Conservation (phyloP, 2,113 vertebrate genomes). For the Sebastes fasciatus region DNA sequence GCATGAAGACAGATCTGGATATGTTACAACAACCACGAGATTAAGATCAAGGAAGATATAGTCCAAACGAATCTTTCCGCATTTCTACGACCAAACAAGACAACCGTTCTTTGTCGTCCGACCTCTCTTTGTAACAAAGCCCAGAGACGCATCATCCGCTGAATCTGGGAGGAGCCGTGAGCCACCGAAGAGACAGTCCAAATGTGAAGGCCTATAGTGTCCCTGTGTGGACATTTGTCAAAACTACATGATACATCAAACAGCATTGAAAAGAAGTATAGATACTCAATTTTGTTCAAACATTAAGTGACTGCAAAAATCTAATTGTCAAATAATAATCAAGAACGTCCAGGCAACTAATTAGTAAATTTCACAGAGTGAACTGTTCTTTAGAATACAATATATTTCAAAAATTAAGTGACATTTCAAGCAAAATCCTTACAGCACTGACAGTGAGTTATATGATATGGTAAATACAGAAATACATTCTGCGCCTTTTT, state of each 20-base stretch:
- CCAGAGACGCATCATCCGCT: conserved; percentile 16
- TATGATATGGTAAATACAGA: neutral
- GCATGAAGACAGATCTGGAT: neutral
- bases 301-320: neutral
- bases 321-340: neutral
- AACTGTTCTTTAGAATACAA: neutral
- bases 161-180: conserved; percentile 66
- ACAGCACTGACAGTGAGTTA: neutral
- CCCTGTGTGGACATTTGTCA: conserved; percentile 30
- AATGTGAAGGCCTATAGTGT: conserved; percentile 63
- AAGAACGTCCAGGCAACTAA: neutral
- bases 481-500: neutral
- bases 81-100: neutral
- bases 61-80: no score
- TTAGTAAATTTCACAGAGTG: no score
- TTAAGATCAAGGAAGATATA: neutral
- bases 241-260: neutral
- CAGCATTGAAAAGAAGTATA: neutral
- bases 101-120: neutral
- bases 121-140: conserved; percentile 24
- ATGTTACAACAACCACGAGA: neutral
- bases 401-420: neutral
- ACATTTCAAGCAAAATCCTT: neutral
- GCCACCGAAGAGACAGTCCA: rapidly evolving
- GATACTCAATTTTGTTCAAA: neutral